Base-by-base conservation (phyloP, 2,797 vertebrate genomes). In the Cryptoprocta ferox region DNA sequence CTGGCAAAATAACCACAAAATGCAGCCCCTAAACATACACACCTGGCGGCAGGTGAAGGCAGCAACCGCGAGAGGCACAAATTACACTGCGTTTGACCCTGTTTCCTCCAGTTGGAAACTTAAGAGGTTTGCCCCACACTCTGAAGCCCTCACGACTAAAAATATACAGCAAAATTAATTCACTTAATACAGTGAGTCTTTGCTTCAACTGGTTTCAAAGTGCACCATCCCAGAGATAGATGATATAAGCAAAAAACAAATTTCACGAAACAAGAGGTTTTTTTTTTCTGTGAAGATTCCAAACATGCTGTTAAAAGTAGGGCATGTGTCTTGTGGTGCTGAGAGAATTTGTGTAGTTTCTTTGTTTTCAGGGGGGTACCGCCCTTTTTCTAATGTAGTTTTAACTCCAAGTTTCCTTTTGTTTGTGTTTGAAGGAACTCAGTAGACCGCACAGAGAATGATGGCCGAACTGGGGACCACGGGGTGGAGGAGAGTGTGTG, bases 1-100 rank as follows among this genome's bases (percentile, higher is more conserved):
- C 48, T 37, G 82, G 90, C 95, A 87, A 94, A 68, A 90, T 85
- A 68, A 13, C 30, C 53, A 86, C 81, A 50, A 53, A 95, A 73
- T 10, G 0, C n/a, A 93, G 24, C 30, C 59, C 45, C 10, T 26
- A 19, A 30, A 26, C 21, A 21, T 15, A 48, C 1, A 21, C 35
- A 19, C 15, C 24, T 45, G 26, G 19, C 2, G 0, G 9, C 42
- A 16, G 45, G 50, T 1, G 30, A 66, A 39, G 73, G 68, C 15
- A 68, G 42, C 53, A 16, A 76, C 19, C 1, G 42, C 21, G 12
- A 88, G 37, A 95, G 32, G 39, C 37, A 75, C 32, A 73, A 45
- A 81, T n/a, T 16, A 16, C 35, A 84, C 30, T 5, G 19, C 73
- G 50, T 91, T 48, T 48, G 76, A 32, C n/a, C 39, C 12, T 75